Evolutionary conservation across 2,797 vertebrate genomes (phyloP).

Genomic region (Enteromius trimaculatus): DNA sequence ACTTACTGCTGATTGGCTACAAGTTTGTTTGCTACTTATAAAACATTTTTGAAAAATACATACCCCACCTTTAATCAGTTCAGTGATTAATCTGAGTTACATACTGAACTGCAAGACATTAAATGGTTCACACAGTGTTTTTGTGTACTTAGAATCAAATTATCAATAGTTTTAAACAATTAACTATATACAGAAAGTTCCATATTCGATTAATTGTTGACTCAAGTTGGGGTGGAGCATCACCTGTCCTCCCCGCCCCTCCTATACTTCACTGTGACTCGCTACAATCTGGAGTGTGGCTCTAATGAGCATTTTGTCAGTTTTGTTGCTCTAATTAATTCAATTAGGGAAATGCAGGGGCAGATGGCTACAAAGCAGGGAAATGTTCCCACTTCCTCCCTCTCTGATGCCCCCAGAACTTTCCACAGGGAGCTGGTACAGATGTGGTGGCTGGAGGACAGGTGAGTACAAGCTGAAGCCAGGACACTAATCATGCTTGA

Average conservation of each 20-base stretch:
- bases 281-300: constrained; percentile 53
- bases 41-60: no score
- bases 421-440: constrained; percentile 57
- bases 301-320: constrained; percentile 63
- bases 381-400: constrained; percentile 62
- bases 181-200: not conserved
- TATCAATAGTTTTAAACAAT: not conserved
- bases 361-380: constrained; percentile 76
- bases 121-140: not conserved
- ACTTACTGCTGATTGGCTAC: no score
- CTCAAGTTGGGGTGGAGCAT: constrained; percentile 18
- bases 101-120: not conserved
- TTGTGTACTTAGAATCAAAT: not conserved
- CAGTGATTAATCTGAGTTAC: not conserved
- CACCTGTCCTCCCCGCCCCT: constrained; percentile 18
- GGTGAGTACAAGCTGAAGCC: constrained; percentile 13
- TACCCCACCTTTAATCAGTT: no score
- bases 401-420: constrained; percentile 47
- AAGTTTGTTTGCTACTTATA: no score
- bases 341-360: constrained; percentile 69
- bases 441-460: constrained; percentile 48
- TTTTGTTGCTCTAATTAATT: constrained; percentile 71
- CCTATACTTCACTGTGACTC: constrained; percentile 19
- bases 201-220: constrained; percentile 4
- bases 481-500: constrained; percentile 38